Percentiles rank a stretch among this genome's conserved stretches.
These are phyloP conservation scores for Trypoxylon attenuatum DNA, from an alignment of 2,888 invertebrate species.

Conservation along the genomic window DNA sequence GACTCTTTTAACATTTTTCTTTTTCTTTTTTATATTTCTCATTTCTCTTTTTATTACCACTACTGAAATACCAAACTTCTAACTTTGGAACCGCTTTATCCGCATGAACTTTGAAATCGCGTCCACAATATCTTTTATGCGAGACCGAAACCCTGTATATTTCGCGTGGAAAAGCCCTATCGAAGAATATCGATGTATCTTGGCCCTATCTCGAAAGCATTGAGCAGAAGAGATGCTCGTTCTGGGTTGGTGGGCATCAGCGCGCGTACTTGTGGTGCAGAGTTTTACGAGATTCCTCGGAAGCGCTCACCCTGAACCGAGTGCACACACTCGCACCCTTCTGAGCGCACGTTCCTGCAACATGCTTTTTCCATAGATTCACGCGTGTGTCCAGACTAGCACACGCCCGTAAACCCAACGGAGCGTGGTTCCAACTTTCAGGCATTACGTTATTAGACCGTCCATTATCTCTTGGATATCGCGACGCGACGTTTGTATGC, in stretches of 20 bases:
- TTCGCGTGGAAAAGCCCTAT: too few species aligned
- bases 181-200: too few species aligned
- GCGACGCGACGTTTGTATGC: constrained; percentile 18
- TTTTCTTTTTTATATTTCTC: too few species aligned
- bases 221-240: constrained; percentile 23
- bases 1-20: too few species aligned
- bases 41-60: too few species aligned
- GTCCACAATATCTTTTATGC: too few species aligned
- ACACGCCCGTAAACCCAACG: constrained; percentile 68
- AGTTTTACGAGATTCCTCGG: constrained; percentile 66
- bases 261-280: constrained; percentile 36
- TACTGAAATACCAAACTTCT: too few species aligned
- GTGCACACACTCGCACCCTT: constrained; percentile 53
- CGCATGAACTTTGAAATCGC: too few species aligned
- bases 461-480: constrained; percentile 54
- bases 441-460: constrained; percentile 62
- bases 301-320: constrained; percentile 71
- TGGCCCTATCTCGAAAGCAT: too few species aligned
- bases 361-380: constrained; percentile 15
- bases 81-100: too few species aligned
- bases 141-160: too few species aligned
- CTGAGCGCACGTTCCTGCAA: constrained; percentile 24
- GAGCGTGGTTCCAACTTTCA: constrained; percentile 73
- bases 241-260: constrained; percentile 44
- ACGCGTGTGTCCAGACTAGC: constrained; percentile 32